Conservation (phyloP, 2,888 invertebrate genomes). For the Cyrtodaria siliqua region DNA sequence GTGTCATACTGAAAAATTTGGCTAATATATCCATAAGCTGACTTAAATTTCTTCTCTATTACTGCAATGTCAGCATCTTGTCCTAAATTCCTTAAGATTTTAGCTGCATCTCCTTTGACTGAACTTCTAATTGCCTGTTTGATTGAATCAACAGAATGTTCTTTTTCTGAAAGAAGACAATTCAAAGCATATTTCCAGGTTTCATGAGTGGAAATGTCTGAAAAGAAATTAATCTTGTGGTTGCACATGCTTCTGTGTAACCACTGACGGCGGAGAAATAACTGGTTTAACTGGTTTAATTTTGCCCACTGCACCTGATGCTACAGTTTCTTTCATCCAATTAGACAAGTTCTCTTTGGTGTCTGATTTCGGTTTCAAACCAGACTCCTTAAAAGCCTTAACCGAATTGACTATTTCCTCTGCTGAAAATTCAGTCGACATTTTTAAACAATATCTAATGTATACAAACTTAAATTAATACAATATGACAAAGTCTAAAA, state of each 20-base stretch:
- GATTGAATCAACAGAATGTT: not conserved
- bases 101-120: constrained; percentile 5
- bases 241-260: not conserved
- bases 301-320: not conserved
- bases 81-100: not conserved
- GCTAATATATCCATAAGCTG: not conserved
- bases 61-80: not conserved
- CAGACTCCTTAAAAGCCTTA: not conserved
- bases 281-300: too few species aligned
- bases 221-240: not conserved
- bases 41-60: not conserved
- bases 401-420: not conserved
- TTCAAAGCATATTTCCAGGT: constrained; percentile 3
- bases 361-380: not conserved
- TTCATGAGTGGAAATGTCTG: not conserved
- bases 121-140: constrained; percentile 3
- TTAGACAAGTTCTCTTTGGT: not conserved
- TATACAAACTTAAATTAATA: too few species aligned
- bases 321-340: not conserved
- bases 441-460: too few species aligned
- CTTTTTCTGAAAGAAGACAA: not conserved
- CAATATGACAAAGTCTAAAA: too few species aligned
- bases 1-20: not conserved
- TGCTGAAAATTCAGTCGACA: not conserved
- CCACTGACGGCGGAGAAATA: not conserved